A percentile compares a stretch with the other conserved stretches of the same genome.
Conservation (phyloP, 2,113 vertebrate genomes). For the Chamaetylas fuelleborni region DNA sequence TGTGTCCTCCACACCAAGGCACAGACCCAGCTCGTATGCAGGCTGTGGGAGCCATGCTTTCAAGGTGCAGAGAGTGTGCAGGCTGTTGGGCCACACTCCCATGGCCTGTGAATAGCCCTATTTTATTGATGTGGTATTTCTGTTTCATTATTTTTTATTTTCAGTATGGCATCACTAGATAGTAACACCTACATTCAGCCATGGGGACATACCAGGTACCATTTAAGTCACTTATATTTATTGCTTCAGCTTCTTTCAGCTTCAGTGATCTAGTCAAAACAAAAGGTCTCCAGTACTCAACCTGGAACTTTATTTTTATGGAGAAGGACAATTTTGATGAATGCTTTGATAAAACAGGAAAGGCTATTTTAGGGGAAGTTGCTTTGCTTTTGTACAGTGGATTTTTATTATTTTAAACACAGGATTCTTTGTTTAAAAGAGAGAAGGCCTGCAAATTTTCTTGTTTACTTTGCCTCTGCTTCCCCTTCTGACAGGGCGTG, state of each 20-base stretch:
- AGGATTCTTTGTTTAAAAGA: constrained; percentile 61
- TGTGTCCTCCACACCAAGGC: background rate
- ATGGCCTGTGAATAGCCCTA: background rate
- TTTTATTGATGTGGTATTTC: background rate
- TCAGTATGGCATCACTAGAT: background rate
- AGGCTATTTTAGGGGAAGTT: constrained; percentile 29
- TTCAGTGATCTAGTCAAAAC: background rate
- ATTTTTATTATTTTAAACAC: constrained; percentile 65
- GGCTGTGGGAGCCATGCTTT: background rate
- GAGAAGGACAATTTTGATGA: constrained; percentile 15
- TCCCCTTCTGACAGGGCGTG: constrained; percentile 20
- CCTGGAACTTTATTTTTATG: constrained; percentile 32
- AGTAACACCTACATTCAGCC: background rate
- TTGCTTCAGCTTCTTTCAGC: background rate
- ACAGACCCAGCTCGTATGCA: background rate
- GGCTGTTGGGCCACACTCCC: background rate
- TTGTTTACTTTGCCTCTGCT: constrained; percentile 44
- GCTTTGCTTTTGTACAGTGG: constrained; percentile 37
- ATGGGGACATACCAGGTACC: background rate
- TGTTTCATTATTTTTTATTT: background rate
- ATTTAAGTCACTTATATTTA: background rate
- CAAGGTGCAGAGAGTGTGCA: background rate
- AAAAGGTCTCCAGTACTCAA: background rate
- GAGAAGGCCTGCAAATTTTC: constrained; percentile 44
- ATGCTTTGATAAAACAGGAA: constrained; percentile 58